Conservation (phyloP, 1,140 invertebrate species). For the Homarus americanus region DNA sequence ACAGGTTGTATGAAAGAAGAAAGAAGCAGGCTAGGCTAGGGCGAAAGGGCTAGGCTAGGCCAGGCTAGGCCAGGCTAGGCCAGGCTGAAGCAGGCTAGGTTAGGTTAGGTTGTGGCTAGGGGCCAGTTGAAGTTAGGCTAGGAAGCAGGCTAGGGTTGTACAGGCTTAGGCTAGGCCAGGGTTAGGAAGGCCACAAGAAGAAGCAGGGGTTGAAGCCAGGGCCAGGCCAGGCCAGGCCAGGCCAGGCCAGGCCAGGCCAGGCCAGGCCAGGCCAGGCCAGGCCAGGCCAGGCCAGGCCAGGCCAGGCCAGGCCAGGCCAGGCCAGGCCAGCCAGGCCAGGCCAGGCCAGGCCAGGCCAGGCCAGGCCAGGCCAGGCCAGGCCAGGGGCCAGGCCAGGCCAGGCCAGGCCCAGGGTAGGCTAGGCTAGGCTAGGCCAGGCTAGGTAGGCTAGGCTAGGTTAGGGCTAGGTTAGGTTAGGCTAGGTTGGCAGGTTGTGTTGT, state of each 20-base stretch:
- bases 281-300: conserved; percentile 70
- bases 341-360: conserved; percentile 67
- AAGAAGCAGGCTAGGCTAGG: too few relatives aligned
- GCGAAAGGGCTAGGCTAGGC: too few relatives aligned
- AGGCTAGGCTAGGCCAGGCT: conserved; percentile 21
- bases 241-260: conserved; percentile 63
- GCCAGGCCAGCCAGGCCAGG: conserved; percentile 65
- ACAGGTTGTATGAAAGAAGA: too few relatives aligned
- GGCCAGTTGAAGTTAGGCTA: too few relatives aligned
- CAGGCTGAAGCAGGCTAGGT: too few relatives aligned
- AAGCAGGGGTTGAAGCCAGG: neutral
- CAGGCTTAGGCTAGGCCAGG: too few relatives aligned
- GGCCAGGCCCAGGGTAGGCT: conserved; percentile 36
- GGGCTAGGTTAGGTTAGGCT: conserved; percentile 9
- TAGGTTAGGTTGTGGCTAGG: too few relatives aligned
- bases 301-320: conserved; percentile 61
- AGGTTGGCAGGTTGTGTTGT: conserved; percentile 6
- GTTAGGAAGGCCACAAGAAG: too few relatives aligned
- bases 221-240: conserved; percentile 74
- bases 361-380: conserved; percentile 71
- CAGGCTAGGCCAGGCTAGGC: too few relatives aligned
- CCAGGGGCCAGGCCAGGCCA: conserved; percentile 68
- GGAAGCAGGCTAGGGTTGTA: too few relatives aligned
- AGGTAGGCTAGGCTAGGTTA: conserved; percentile 11
- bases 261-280: conserved; percentile 61